Base-by-base conservation (phyloP, 2,888 invertebrate genomes). In the Temnothorax unifasciatus region DNA sequence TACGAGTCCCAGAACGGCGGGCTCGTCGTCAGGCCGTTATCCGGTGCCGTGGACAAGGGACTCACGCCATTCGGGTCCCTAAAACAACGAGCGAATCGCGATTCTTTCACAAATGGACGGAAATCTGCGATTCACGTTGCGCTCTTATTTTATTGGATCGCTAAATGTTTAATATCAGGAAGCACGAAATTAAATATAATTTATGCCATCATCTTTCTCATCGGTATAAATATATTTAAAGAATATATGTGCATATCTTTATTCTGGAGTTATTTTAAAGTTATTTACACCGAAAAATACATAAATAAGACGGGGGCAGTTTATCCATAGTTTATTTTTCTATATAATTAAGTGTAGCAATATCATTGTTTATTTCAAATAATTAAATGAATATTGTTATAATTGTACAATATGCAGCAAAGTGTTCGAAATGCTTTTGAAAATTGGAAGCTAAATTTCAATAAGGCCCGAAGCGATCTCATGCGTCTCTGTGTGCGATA, bases 1-100 rank as follows among this genome's bases (percentile, higher is more conserved):
- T 98, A 98, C 41, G 98, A 97, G 95, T 98, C 98, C 98, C 98
- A 98, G 94, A 97, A 98, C 59, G 98, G 97, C 73, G 97, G 96
- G 47, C 96, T 96, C 66, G 96, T 95, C 91, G 83, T 95, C 90
- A 89, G 95, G 93, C 79, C 88, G 64, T 89, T 90, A 85, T 93
- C 92, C 50, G 88, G 57, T 34, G 90, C 83, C 94, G 92, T 88
- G 95, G 95, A 66, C 95, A 95, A 82, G 5, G 92, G 90, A 73
- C 90, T 92, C 41, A 95, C 95, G 88, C 95, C 96, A 94, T 97
- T 97, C 38, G 97, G 97, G 94, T 97, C 97, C 86, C 97, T 97
- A 95, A 66, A 95, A 95, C 91, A 93, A 84, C 75, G 47, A 73
- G 63, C 38, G 66, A 61, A 79, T 63, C 61, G 44, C 69, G 61